Conservation (phyloP, 1,140 invertebrate genomes). For the Physella acuta region DNA sequence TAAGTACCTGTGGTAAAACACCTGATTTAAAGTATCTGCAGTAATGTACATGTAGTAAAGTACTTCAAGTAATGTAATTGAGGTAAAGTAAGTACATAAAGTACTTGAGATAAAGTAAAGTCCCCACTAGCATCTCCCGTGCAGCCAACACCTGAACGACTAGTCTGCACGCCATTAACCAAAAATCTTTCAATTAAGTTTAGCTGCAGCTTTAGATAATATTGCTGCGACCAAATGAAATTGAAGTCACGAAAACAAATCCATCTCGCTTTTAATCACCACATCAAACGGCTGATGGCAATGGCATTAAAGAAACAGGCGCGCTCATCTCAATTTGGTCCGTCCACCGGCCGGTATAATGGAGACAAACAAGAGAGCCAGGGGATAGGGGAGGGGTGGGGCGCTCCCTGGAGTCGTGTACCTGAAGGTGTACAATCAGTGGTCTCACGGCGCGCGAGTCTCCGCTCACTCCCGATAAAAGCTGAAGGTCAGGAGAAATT, state of each 20-base stretch:
- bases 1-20: no score
- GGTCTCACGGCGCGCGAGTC: no score
- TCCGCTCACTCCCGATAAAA: no score
- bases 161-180: no score
- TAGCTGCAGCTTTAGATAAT: conserved; percentile 2
- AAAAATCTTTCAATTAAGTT: conserved; percentile 12
- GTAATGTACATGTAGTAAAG: no score
- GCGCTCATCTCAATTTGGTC: not conserved
- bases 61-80: no score
- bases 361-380: conserved; percentile 5
- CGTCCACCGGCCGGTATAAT: not conserved
- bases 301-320: conserved; percentile 22
- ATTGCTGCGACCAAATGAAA: conserved; percentile 18
- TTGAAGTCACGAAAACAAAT: conserved; percentile 19
- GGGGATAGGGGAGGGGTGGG: not conserved
- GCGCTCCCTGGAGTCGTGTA: not conserved
- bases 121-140: no score
- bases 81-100: no score
- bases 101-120: no score
- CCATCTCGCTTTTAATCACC: conserved; percentile 17
- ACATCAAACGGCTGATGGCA: conserved; percentile 7
- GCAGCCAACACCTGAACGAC: no score
- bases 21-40: no score
- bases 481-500: no score
- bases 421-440: not conserved